Conservation (phyloP, 2,797 vertebrate species). For the Sciaenops ocellatus region DNA sequence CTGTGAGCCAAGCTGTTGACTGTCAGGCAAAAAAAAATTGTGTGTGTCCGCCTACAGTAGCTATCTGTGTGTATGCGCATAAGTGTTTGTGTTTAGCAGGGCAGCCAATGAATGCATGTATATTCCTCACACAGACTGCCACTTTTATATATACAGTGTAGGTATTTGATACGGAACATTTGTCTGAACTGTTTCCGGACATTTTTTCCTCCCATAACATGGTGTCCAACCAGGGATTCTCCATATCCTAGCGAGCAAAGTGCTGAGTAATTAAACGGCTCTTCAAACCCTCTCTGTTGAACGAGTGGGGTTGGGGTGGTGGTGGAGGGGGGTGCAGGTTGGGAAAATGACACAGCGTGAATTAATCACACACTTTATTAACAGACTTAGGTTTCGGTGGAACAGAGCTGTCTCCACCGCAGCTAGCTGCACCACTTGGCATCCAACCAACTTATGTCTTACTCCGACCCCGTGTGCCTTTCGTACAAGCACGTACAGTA, state of each 20-base stretch:
- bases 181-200: conserved; percentile 41
- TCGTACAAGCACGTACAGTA: conserved; percentile 26
- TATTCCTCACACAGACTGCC: conserved; percentile 22
- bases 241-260: conserved; percentile 40
- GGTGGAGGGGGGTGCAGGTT: neutral
- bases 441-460: conserved; percentile 46
- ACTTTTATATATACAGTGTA: conserved; percentile 17
- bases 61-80: conserved; percentile 29
- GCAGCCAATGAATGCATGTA: conserved; percentile 36
- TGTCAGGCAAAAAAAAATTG: conserved; percentile 41
- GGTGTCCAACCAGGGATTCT: conserved; percentile 49
- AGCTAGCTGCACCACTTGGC: conserved; percentile 50
- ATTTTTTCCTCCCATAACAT: conserved; percentile 21
- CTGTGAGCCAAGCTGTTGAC: conserved; percentile 62
- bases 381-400: conserved; percentile 53
- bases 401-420: conserved; percentile 33
- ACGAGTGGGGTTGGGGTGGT: conserved; percentile 8
- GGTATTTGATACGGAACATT: conserved; percentile 37
- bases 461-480: neutral
- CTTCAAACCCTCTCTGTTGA: conserved; percentile 55
- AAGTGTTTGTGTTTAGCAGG: conserved; percentile 41
- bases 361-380: conserved; percentile 78
- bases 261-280: conserved; percentile 75
- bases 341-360: conserved; percentile 70
- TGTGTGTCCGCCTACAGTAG: neutral